Evolutionary conservation across 2,888 invertebrate genomes (phyloP), one percentile per base, ranked within the genome.

Genomic region (Linyphia triangularis): DNA sequence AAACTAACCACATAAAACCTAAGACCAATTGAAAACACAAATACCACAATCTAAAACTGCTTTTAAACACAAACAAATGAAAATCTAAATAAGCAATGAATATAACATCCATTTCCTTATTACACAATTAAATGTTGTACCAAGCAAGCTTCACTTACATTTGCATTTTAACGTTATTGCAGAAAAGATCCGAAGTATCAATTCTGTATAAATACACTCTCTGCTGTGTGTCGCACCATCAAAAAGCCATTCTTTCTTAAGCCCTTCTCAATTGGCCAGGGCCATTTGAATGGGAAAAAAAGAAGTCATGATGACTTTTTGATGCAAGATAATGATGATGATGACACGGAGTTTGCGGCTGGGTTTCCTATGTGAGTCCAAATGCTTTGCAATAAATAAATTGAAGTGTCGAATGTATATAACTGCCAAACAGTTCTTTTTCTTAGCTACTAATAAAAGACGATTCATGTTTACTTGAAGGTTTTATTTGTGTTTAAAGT

Each of bases 311-410:
- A 85, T 85, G 85, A 79, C 85, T 85, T 85, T 85, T 85, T 85
- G 85, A 85, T 85, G 85, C 70, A 63, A 22, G 24, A 61, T 85
- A 79, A 85, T 79, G 85, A 85, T 85, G 85, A 85, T 85, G 85
- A 79, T 69, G 70, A 70, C 69, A 33, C 70, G 7, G 6, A 40
- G 73, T 22, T 84, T 84, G 70, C 26, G 69, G 69, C 26, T 40
- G 28, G 67, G 63, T 73, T 73, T 73, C 24, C 7, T n/a, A 10
- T 61, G 24, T 13, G 24, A 63, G 9, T 19, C 16, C 7, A n/a
- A 7, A 22, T 61, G n/a, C n/a, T 16, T 24, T 9, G 26, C 19
- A n/a, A 61, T 24, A 77, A 63, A 77, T 63, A 63, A 77, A 59
- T 57, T 75, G n/a, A 16, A 9, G 51, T 51, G 51, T 13, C n/a